phyloP scores from a whole-genome alignment of 2,797 vertebrate genomes.

The Potorous gilbertii region DNA sequence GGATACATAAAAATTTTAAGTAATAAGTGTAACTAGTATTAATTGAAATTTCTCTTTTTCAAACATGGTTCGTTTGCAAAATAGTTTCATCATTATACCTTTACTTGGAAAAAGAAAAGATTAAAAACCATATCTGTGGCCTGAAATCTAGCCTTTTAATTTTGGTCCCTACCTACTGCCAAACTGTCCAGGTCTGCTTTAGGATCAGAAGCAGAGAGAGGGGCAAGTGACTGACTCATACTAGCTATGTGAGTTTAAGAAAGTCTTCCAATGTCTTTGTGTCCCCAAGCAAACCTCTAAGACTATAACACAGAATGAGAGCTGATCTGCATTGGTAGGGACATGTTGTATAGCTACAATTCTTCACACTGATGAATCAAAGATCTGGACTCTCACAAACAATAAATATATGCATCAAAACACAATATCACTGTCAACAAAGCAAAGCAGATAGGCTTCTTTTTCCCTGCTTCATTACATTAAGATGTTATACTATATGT shows the following conservation, averaged over 20 bases:
- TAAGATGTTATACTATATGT: neutral
- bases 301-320: neutral
- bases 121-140: too few relatives aligned
- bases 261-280: neutral
- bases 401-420: neutral
- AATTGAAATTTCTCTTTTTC: too few relatives aligned
- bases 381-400: neutral
- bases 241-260: neutral
- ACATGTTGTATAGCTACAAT: neutral
- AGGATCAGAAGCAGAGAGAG: neutral
- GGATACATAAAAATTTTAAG: too few relatives aligned
- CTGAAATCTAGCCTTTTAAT: too few relatives aligned
- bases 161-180: too few relatives aligned
- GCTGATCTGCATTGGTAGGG: neutral
- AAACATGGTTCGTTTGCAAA: too few relatives aligned
- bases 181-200: too few relatives aligned
- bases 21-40: too few relatives aligned
- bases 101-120: too few relatives aligned
- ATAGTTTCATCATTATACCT: too few relatives aligned
- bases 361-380: neutral
- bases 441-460: neutral
- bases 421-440: neutral
- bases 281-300: neutral
- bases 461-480: neutral
- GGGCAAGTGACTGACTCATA: neutral